Evolutionary conservation across 2,113 vertebrate species (phyloP).

Genomic region (Siniperca knerii): DNA sequence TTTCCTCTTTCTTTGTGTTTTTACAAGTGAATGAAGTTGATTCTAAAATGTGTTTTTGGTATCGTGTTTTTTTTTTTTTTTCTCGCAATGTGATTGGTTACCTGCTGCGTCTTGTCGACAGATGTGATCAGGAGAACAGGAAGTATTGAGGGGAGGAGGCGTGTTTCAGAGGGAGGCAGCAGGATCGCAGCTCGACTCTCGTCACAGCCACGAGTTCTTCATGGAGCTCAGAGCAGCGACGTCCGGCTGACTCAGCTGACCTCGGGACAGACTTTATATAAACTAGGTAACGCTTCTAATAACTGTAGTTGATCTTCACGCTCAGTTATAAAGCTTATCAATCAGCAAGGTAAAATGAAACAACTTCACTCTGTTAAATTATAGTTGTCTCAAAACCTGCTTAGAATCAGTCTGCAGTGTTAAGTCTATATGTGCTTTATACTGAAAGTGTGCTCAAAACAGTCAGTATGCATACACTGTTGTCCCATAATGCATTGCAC

Average conservation of each 20-base stretch:
- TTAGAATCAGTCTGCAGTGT: not conserved
- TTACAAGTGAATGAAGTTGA: not conserved
- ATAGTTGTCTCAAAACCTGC: too few relatives aligned
- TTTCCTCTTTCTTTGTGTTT: not conserved
- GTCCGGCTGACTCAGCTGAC: conserved; percentile 84
- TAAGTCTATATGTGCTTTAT: too few relatives aligned
- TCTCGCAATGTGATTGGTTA: not conserved
- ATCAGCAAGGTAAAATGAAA: too few relatives aligned
- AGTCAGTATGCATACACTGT: too few relatives aligned
- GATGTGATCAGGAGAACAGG: conserved; percentile 85
- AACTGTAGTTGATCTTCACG: too few relatives aligned
- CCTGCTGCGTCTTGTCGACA: conserved; percentile 49
- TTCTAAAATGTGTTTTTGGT: not conserved
- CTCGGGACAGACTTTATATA: conserved; percentile 78
- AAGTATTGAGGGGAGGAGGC: conserved; percentile 65
- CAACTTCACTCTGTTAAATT: too few relatives aligned
- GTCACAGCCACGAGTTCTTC: conserved; percentile 79
- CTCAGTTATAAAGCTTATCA: not conserved
- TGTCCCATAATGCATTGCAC: too few relatives aligned
- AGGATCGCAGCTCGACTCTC: conserved; percentile 78
- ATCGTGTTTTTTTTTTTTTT: not conserved
- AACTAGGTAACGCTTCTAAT: conserved; percentile 78
- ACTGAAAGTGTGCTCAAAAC: too few relatives aligned
- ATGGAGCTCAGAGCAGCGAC: conserved; percentile 79
- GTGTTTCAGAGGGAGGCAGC: conserved; percentile 65